Conservation (phyloP, 2,888 invertebrate genomes). For the Teinopalpus imperialis region DNA sequence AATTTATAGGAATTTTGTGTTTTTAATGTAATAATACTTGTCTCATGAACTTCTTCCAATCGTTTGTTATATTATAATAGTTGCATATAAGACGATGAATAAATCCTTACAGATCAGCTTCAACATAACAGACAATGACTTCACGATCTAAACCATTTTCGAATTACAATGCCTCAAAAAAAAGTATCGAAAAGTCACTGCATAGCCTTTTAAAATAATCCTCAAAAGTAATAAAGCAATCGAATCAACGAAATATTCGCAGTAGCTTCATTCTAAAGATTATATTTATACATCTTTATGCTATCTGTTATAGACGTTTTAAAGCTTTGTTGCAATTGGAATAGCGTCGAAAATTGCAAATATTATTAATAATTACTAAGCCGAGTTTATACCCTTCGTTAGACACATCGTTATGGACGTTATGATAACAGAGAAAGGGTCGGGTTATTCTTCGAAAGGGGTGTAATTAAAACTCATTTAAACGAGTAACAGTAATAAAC, state of each 20-base stretch:
- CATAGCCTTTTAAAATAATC: too few species aligned
- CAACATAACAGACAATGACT: too few species aligned
- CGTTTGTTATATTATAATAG: too few species aligned
- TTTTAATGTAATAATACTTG: too few species aligned
- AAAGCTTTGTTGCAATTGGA: neutral
- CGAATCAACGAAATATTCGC: slow-evolving; percentile 7
- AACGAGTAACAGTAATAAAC: slow-evolving; percentile 20
- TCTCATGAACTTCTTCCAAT: too few species aligned
- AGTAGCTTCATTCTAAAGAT: slow-evolving; percentile 7
- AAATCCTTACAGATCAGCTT: too few species aligned
- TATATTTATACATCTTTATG: neutral
- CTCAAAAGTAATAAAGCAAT: too few species aligned
- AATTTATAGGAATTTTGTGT: too few species aligned
- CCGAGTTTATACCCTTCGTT: slow-evolving; percentile 19
- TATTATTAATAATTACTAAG: slow-evolving; percentile 7
- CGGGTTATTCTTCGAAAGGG: slow-evolving; percentile 22
- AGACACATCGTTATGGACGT: slow-evolving; percentile 23
- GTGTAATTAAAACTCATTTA: slow-evolving; percentile 25
- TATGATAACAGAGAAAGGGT: slow-evolving; percentile 24
- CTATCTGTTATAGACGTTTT: neutral
- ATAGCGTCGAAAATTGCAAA: neutral
- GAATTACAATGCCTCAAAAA: too few species aligned
- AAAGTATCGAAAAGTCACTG: too few species aligned
- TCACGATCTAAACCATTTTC: too few species aligned
- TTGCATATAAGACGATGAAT: too few species aligned